These are phyloP conservation scores for Morelia viridis DNA, from an alignment of 2,797 vertebrate genomes.

Conservation along the genomic window DNA sequence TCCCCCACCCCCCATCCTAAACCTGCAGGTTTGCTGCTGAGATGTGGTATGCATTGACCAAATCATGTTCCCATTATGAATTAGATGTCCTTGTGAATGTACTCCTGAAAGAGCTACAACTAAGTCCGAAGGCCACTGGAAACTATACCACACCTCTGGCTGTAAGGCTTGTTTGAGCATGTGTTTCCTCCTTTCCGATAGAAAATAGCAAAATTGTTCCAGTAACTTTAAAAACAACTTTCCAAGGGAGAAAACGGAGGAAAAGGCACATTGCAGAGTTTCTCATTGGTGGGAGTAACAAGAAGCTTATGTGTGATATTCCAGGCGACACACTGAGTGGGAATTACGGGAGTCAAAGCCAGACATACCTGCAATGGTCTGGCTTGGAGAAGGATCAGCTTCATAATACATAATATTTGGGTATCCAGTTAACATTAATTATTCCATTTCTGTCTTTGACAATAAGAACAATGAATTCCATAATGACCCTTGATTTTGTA, in stretches of 20 bases:
- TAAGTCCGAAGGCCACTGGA: conserved; percentile 56
- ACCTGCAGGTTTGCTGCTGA: conserved; percentile 53
- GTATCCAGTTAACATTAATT: too few species aligned
- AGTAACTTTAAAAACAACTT: not conserved
- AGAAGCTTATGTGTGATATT: not conserved
- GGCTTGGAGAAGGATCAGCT: too few species aligned
- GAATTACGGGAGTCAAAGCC: not conserved
- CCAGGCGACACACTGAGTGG: too few species aligned
- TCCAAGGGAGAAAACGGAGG: not conserved
- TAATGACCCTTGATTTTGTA: too few species aligned
- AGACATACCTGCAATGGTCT: too few species aligned
- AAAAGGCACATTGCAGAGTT: not conserved
- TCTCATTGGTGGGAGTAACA: not conserved
- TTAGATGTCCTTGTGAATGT: conserved; percentile 56
- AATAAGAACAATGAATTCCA: too few species aligned
- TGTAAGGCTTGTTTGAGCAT: conserved; percentile 41
- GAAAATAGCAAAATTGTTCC: not conserved
- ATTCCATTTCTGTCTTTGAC: too few species aligned
- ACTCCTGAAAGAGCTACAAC: conserved; percentile 60
- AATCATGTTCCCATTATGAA: conserved; percentile 54
- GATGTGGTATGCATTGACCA: conserved; percentile 63
- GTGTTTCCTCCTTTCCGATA: not conserved
- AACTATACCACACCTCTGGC: conserved; percentile 57
- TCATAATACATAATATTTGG: too few species aligned
- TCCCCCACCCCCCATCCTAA: not conserved